Evolutionary conservation across 64 coral and sea anemone genomes (phyloP).

Genomic region (Pocillopora verrucosa): DNA sequence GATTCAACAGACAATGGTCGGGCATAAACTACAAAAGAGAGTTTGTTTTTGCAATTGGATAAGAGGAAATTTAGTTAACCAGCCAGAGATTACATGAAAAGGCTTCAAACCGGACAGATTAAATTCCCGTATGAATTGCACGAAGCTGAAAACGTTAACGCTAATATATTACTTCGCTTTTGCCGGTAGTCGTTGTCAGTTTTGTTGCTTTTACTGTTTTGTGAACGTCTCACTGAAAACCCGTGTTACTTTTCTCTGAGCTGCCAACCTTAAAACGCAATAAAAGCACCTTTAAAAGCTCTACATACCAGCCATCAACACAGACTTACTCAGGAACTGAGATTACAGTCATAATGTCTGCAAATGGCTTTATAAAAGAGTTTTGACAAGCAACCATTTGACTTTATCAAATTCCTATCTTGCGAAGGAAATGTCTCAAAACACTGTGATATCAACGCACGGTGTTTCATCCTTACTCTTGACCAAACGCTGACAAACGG

Average conservation of each 20-base stretch:
- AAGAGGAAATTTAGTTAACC: background rate
- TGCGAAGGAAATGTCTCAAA: background rate
- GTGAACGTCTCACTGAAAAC: too few relatives aligned
- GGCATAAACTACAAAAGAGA: background rate
- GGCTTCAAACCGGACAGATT: background rate
- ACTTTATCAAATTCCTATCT: constrained; percentile 26
- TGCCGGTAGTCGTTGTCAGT: too few relatives aligned
- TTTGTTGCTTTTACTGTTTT: too few relatives aligned
- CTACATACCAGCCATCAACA: background rate
- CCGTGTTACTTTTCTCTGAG: too few relatives aligned
- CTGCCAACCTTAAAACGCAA: too few relatives aligned
- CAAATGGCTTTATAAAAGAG: constrained; percentile 1
- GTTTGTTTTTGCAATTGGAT: background rate
- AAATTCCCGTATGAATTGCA: background rate
- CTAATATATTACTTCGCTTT: too few relatives aligned
- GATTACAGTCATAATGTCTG: background rate
- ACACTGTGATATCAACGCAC: background rate
- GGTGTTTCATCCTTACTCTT: too few relatives aligned
- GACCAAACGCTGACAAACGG: too few relatives aligned
- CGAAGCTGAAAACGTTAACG: too few relatives aligned
- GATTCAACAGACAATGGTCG: too few relatives aligned
- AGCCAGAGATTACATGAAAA: background rate
- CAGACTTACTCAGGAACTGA: background rate
- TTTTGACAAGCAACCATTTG: constrained; percentile 3
- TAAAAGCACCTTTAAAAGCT: too few relatives aligned